phyloP scores from a whole-genome alignment of 2,797 vertebrate species.

The Pipistrellus nathusii region DNA sequence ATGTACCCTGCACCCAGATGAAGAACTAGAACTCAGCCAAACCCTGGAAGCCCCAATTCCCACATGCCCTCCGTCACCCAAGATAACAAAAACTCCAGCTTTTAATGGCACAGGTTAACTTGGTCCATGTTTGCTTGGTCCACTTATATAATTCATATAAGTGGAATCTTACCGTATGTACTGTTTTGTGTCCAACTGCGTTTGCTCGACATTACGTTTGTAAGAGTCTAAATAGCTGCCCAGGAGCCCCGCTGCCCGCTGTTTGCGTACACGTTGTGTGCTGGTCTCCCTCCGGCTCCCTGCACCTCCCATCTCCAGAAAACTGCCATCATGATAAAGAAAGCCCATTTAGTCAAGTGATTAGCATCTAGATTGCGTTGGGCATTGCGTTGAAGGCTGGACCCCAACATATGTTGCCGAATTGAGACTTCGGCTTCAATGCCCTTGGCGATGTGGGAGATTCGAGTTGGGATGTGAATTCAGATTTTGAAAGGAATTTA shows the following conservation, averaged over 20 bases:
- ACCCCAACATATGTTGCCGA: background rate
- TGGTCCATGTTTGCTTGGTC: background rate
- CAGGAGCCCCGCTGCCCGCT: background rate
- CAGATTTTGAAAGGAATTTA: slow-evolving; percentile 36
- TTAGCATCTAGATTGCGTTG: background rate
- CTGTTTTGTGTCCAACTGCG: background rate
- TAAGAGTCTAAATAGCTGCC: background rate
- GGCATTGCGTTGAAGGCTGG: background rate
- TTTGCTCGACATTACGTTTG: background rate
- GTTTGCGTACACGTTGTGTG: background rate
- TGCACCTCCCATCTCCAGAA: background rate
- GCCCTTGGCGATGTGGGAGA: background rate
- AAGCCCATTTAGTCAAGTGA: background rate
- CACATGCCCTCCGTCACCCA: background rate
- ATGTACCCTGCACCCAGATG: background rate
- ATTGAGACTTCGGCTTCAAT: background rate
- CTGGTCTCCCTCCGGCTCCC: background rate
- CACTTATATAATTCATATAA: background rate
- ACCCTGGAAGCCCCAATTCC: background rate
- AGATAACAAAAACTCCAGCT: background rate
- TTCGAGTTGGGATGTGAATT: background rate
- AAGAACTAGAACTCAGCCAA: background rate
- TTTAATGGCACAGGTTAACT: background rate
- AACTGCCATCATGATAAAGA: background rate
- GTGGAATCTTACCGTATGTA: background rate